These are phyloP conservation scores for Cyrtorhinus lividipennis DNA, from an alignment of 1,140 invertebrate species.

Conservation along the genomic window DNA sequence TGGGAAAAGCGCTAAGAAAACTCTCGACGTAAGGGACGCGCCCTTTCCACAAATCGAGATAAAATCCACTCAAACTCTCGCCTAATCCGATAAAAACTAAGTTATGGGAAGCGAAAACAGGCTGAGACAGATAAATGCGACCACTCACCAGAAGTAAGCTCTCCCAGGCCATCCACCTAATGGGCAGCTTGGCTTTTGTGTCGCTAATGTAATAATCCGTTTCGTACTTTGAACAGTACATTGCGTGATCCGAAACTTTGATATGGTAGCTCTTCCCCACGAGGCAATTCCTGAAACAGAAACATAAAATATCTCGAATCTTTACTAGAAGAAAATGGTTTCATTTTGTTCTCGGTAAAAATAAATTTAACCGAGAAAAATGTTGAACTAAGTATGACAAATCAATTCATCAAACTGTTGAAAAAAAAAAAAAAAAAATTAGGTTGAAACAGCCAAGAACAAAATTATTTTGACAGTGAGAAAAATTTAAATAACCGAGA, in stretches of 20 bases:
- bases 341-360: background rate
- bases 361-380: too few species aligned
- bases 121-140: background rate
- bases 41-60: too few species aligned
- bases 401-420: too few species aligned
- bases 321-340: background rate
- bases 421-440: too few species aligned
- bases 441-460: too few species aligned
- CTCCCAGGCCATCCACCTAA: slow-evolving; percentile 83
- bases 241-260: slow-evolving; percentile 80
- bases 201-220: slow-evolving; percentile 71
- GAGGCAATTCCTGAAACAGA: slow-evolving; percentile 59
- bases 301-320: background rate
- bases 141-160: slow-evolving; percentile 54
- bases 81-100: background rate
- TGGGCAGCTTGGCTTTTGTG: slow-evolving; percentile 61
- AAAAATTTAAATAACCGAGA: too few species aligned
- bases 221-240: slow-evolving; percentile 69
- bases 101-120: background rate
- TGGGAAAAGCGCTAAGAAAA: too few species aligned
- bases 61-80: background rate
- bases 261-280: slow-evolving; percentile 63
- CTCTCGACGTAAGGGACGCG: too few species aligned
- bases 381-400: too few species aligned
- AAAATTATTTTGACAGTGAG: too few species aligned